Conservation (phyloP, 2,888 invertebrate genomes). For the Ametastegia equiseti region DNA sequence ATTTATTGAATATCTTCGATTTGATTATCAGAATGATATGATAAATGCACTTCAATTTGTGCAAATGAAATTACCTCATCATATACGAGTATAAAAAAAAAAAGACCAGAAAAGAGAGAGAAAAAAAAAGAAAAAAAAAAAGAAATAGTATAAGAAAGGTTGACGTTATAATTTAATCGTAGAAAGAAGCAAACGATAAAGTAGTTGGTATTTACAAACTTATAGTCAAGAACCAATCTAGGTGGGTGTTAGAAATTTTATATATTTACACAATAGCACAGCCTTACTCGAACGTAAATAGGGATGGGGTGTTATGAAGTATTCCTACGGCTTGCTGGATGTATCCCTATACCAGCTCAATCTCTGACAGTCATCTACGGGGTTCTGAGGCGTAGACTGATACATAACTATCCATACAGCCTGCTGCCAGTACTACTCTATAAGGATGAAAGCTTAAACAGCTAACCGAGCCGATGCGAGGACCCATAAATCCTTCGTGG, state of each 20-base stretch:
- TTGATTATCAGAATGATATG: neutral
- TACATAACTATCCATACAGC: conserved; percentile 90
- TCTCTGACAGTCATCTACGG: conserved; percentile 81
- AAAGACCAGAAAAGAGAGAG: neutral
- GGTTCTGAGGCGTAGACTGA: conserved; percentile 87
- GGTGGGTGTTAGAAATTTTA: neutral
- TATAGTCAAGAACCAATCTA: conserved; percentile 16
- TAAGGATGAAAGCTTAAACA: conserved; percentile 95
- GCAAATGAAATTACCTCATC: neutral
- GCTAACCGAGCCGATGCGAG: conserved; percentile 90
- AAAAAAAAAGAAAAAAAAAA: neutral
- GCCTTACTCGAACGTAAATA: conserved; percentile 44
- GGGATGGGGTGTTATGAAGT: conserved; percentile 40
- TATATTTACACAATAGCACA: conserved; percentile 38
- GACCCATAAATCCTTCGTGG: conserved; percentile 94
- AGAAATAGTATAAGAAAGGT: neutral
- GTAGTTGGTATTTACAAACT: conserved; percentile 27
- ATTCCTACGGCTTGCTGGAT: conserved; percentile 41
- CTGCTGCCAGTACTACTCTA: conserved; percentile 90
- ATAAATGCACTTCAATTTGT: neutral
- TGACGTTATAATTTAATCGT: neutral
- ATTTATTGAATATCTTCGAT: neutral
- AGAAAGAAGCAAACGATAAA: neutral
- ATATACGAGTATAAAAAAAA: neutral
- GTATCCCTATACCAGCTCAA: conserved; percentile 67